Evolutionary conservation across 64 coral and sea anemone genomes (phyloP), one percentile per base, ranked within the genome.

Genomic region (Astreopora myriophthalma): DNA sequence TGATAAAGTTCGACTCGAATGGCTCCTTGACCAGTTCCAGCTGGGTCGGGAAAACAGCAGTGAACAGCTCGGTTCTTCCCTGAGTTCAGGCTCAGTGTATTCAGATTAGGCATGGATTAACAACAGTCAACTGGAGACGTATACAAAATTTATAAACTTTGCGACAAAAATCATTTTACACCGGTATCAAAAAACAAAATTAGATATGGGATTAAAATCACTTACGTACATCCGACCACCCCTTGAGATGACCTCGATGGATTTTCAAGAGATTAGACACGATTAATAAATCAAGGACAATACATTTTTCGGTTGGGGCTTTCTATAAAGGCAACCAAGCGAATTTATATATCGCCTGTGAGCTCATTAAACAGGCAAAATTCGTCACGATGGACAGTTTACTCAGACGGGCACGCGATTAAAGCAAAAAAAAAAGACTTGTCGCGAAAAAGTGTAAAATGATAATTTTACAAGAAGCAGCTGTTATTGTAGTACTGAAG

Each of bases 1-100:
- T 1, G 97, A 99, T 57, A 95, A 92, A 76, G 42, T 85, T 34
- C 85, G 97, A 17, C 75, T 99, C 3, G 94, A 99, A 37, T 99
- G 97, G 94, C n/a, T 99, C 5, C 36, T 99, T 0, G 94, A 94
- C 19, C 95, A 96, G 10, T 96, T 96, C 67, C 42, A 77, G 10
- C 32, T 92, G 67, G 44, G 70, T 61, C 16, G 79, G 25, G 57
- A 9, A 64, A 38, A 32, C 52, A 83, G 55, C 79, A 39, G 7
- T 1, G 79, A 83, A 37, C 52, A 83, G 20, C 52, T 83, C 11
- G 28, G n/a, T 16, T 64, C 79, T 2, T 61, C 79, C 0, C 8
- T 64, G 17, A 83, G 79, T 31, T 62, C 57, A 37, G 65, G 79
- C 17, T 83, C 79, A 0, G 57, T 83, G 34, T 83, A 39, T 83